Evolutionary conservation across 2,113 vertebrate genomes (phyloP), one percentile per base, ranked within the genome.

Genomic region (Brachypteracias leptosomus): DNA sequence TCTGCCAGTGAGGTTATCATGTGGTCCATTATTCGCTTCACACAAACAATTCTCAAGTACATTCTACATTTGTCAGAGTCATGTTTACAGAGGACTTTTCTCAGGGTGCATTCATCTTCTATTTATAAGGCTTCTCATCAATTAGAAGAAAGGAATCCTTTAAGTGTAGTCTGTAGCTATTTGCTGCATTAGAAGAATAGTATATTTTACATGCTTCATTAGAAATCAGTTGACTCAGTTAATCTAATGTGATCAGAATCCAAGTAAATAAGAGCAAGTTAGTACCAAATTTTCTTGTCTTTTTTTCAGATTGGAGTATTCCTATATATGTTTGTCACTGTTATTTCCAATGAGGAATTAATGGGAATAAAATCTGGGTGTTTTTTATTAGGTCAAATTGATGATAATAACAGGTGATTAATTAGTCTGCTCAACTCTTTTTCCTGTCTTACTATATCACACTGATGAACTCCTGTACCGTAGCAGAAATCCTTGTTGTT

Each of bases 121-220:
- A 31, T 62, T 95, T 83, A 36, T 57, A 85, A 61, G 85, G 47
- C 38, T 94, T 92, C 54, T 29, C 49, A 42, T 79, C 67, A 95
- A 55, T 97, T 95, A 87, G 79, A 95, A 88, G 61, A 17, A 74
- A 91, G 57, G 16, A 92, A 68, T 85, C 55, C n/a, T 90, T 96
- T 85, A 57, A 93, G 18, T 8, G 0, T 81, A 82, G 40, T 58
- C 42, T 89, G 44, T 44, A 78, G 36, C 22, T 74, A 28, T 72
- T 84, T 80, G 21, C 47, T 33, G 5, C 51, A 24, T 73, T 61
- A 40, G 54, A 92, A 68, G 6, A 86, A n/a, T 20, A 47, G 20
- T 35, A 3, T 73, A 21, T 80, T 85, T 82, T 49, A 36, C 11
- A 33, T 51, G 9, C 6, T 54, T 76, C 82, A 38, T 68, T 57